Conservation (phyloP, 2,888 invertebrate species). For the Cantharis flavilabris region DNA sequence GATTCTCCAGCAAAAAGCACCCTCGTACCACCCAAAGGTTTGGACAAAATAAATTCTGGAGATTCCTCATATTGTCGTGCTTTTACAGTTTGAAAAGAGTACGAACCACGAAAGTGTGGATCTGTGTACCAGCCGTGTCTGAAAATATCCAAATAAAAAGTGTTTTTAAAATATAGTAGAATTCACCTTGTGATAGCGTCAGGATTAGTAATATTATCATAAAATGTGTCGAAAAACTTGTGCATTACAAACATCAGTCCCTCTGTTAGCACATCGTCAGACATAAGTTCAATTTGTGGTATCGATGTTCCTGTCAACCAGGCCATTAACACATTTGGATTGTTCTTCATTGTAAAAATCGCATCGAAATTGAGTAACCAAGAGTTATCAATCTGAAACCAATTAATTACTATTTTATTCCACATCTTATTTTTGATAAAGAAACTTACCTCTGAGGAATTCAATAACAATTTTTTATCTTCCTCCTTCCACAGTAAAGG, state of each 20-base stretch:
- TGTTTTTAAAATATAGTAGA: not conserved
- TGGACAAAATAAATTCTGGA: constrained; percentile 8
- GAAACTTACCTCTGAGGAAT: not conserved
- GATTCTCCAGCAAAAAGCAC: constrained; percentile 63
- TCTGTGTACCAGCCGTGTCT: constrained; percentile 72
- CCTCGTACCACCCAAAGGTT: constrained; percentile 16
- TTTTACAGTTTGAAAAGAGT: constrained; percentile 32
- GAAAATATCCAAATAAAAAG: constrained; percentile 30
- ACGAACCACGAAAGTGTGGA: constrained; percentile 59
- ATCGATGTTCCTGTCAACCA: constrained; percentile 70
- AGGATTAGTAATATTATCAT: not conserved
- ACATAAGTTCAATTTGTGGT: constrained; percentile 63
- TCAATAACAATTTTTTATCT: constrained; percentile 40
- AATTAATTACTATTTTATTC: not conserved
- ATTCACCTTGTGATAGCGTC: not conserved
- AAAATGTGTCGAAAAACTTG: not conserved
- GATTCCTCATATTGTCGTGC: constrained; percentile 15
- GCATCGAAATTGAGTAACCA: constrained; percentile 67
- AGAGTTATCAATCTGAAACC: constrained; percentile 35
- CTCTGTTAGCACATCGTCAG: constrained; percentile 59
- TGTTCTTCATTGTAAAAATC: constrained; percentile 64
- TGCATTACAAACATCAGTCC: constrained; percentile 50
- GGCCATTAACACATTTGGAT: constrained; percentile 64
- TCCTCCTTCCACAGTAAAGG: constrained; percentile 59
- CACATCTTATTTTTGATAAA: not conserved